These are phyloP conservation scores for Chrysolina americana DNA, from an alignment of 2,888 invertebrate species.

Conservation along the genomic window DNA sequence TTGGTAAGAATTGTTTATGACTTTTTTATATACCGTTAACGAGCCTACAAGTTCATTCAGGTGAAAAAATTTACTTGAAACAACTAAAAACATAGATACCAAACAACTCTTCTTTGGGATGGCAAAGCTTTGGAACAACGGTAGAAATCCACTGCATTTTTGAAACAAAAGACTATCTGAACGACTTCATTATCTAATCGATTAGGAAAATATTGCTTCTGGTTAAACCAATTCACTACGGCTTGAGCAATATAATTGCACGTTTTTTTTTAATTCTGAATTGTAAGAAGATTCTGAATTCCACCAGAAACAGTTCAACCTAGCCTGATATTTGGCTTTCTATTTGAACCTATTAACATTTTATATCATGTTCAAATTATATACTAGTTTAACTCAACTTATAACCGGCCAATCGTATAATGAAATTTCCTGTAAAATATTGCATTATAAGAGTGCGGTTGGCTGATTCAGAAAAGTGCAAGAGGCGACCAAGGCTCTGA, in stretches of 20 bases:
- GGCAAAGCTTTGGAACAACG: too few species aligned
- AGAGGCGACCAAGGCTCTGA: constrained; percentile 25
- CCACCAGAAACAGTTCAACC: not conserved
- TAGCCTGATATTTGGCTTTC: constrained; percentile 1
- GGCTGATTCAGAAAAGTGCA: constrained; percentile 27
- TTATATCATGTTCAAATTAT: constrained; percentile 12
- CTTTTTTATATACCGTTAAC: too few species aligned
- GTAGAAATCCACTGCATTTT: too few species aligned
- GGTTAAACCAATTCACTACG: too few species aligned
- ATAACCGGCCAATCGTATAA: constrained; percentile 21
- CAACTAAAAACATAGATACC: too few species aligned
- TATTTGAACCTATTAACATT: not conserved
- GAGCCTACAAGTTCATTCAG: too few species aligned
- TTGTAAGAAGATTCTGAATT: not conserved
- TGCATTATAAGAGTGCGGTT: constrained; percentile 24
- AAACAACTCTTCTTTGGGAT: too few species aligned
- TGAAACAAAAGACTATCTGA: too few species aligned
- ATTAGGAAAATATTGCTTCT: too few species aligned
- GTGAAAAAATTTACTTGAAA: too few species aligned
- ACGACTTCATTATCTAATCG: too few species aligned
- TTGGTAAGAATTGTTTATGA: too few species aligned
- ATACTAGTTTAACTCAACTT: constrained; percentile 21
- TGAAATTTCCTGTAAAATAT: constrained; percentile 26
- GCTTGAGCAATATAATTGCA: not conserved
- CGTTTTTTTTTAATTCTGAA: not conserved